Evolutionary conservation across 1,140 invertebrate species (phyloP).

Genomic region (Triops longicaudatus): DNA sequence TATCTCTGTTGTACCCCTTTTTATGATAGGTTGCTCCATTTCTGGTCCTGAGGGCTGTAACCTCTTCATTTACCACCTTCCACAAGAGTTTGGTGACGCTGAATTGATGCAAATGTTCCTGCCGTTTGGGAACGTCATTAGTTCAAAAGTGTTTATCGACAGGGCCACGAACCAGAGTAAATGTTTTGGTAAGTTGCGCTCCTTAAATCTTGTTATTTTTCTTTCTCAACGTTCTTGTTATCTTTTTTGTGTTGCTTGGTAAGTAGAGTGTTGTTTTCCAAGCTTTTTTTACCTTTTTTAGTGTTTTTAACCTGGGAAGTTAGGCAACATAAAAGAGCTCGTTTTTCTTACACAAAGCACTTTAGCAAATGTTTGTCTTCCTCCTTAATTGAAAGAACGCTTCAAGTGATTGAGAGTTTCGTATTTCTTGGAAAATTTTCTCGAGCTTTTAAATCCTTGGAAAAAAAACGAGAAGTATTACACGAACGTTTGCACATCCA

Average conservation of each 20-base stretch:
- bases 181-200: slow-evolving; percentile 85
- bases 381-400: too few relatives aligned
- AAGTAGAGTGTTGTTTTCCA: background rate
- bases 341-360: too few relatives aligned
- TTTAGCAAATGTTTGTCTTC: too few relatives aligned
- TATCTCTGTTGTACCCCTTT: background rate
- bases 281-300: background rate
- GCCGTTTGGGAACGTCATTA: slow-evolving; percentile 98
- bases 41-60: slow-evolving; percentile 99
- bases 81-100: slow-evolving; percentile 96
- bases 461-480: too few relatives aligned
- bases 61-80: slow-evolving; percentile 99
- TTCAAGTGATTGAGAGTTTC: too few relatives aligned
- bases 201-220: slow-evolving; percentile 16
- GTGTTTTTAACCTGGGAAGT: too few relatives aligned
- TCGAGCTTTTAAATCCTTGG: too few relatives aligned
- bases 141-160: slow-evolving; percentile 99
- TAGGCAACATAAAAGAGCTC: too few relatives aligned
- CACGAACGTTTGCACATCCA: too few relatives aligned
- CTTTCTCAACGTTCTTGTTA: background rate
- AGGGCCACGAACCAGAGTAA: slow-evolving; percentile 99
- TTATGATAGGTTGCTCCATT: slow-evolving; percentile 72
- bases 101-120: slow-evolving; percentile 99
- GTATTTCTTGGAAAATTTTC: too few relatives aligned
- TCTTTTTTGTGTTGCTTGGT: background rate